Percentiles rank a stretch among this genome's conserved stretches.
Conservation (phyloP, 2,113 vertebrate genomes). For the Prionailurus bengalensis region DNA sequence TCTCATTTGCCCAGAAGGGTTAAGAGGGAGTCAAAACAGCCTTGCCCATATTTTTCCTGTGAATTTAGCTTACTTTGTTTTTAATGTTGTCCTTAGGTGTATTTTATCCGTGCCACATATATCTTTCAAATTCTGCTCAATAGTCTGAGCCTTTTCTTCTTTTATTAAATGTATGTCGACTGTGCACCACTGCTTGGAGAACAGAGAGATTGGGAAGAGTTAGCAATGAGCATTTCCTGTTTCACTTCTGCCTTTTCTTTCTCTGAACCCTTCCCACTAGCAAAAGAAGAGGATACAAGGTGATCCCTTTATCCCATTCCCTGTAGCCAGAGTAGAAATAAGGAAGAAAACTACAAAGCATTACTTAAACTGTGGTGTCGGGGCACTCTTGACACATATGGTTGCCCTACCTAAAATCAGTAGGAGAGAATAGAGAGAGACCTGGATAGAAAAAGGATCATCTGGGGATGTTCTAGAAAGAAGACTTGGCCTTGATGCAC, state of each 20-base stretch:
- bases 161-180: not conserved
- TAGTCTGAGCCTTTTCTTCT: not conserved
- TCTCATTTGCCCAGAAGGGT: not conserved
- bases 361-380: not conserved
- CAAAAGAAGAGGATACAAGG: not conserved
- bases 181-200: not conserved
- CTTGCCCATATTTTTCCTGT: not conserved
- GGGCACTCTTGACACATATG: not conserved
- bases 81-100: not conserved
- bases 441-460: not conserved
- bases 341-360: not conserved
- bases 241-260: not conserved
- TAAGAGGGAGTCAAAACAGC: not conserved
- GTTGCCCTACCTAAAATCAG: not conserved
- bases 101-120: not conserved
- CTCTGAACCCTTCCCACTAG: not conserved
- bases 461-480: not conserved
- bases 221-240: not conserved
- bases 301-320: not conserved
- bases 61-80: not conserved
- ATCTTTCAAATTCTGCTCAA: not conserved
- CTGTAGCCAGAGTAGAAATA: not conserved
- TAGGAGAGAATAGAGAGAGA: not conserved
- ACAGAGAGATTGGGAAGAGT: not conserved
- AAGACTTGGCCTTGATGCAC: not conserved